Percentiles rank a stretch among this genome's conserved stretches.
Conservation (phyloP, 1,140 invertebrate species). For the Mya arenaria region DNA sequence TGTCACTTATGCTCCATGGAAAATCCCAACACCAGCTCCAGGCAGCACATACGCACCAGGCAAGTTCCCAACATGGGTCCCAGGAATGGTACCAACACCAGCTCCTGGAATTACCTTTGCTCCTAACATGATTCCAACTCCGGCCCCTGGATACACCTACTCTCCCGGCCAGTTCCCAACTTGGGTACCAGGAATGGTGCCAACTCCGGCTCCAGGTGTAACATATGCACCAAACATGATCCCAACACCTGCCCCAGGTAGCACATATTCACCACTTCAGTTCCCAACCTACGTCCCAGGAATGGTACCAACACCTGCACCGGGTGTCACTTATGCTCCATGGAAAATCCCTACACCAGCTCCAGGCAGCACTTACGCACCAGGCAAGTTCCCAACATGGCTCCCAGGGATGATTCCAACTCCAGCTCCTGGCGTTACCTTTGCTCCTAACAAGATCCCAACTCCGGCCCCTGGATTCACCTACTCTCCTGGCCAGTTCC, state of each 20-base stretch:
- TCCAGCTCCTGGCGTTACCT: slow-evolving; percentile 53
- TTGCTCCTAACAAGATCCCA: slow-evolving; percentile 45
- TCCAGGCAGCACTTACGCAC: slow-evolving; percentile 57
- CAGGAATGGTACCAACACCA: slow-evolving; percentile 51
- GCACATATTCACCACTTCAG: slow-evolving; percentile 20
- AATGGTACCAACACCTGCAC: slow-evolving; percentile 57
- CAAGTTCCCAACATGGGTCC: not conserved
- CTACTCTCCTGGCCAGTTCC: slow-evolving; percentile 61
- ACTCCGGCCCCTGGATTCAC: slow-evolving; percentile 64
- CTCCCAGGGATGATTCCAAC: slow-evolving; percentile 49
- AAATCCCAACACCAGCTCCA: slow-evolving; percentile 39
- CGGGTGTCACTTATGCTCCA: slow-evolving; percentile 62
- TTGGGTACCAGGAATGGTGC: slow-evolving; percentile 51
- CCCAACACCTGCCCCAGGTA: not conserved
- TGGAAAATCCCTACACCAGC: slow-evolving; percentile 52
- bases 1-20: not conserved
- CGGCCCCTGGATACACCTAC: slow-evolving; percentile 63
- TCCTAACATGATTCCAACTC: slow-evolving; percentile 53
- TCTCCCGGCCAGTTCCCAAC: slow-evolving; percentile 59
- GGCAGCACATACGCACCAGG: not conserved
- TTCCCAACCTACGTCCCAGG: slow-evolving; percentile 49
- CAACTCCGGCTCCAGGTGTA: slow-evolving; percentile 42
- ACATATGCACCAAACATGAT: slow-evolving; percentile 20
- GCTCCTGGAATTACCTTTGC: slow-evolving; percentile 53
- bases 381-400: slow-evolving; percentile 55